phyloP scores from a whole-genome alignment of 2,888 invertebrate genomes.

The Pachymerium ferrugineum region DNA sequence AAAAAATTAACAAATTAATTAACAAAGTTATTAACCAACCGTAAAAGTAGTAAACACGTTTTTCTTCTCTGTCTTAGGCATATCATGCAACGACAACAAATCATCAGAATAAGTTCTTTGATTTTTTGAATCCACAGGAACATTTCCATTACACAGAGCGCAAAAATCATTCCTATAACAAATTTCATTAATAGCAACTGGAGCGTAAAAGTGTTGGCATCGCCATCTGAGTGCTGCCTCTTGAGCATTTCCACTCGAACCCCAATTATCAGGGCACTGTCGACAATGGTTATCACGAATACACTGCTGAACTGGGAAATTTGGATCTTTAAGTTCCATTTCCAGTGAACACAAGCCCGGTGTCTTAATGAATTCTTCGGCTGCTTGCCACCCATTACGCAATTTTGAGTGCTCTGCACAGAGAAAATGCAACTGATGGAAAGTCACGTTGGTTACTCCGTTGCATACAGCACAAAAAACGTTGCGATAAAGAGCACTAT shows the following conservation, averaged over 20 bases:
- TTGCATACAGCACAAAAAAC: slow-evolving; percentile 28
- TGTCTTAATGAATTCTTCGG: not conserved
- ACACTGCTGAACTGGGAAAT: slow-evolving; percentile 12
- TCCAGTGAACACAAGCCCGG: not conserved
- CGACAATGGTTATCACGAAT: not conserved
- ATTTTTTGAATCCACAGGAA: not conserved
- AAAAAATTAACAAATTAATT: no score
- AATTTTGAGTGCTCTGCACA: slow-evolving; percentile 9
- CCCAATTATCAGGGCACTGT: slow-evolving; percentile 2
- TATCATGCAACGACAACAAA: not conserved
- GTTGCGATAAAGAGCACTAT: slow-evolving; percentile 23
- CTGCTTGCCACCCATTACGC: slow-evolving; percentile 21
- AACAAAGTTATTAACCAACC: not conserved
- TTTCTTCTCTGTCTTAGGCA: not conserved
- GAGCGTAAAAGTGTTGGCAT: slow-evolving; percentile 29
- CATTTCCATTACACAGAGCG: slow-evolving; percentile 7
- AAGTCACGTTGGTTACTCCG: slow-evolving; percentile 17
- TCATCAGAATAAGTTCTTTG: not conserved
- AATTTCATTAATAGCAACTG: slow-evolving; percentile 3
- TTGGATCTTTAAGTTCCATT: not conserved
- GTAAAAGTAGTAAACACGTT: slow-evolving; percentile 26
- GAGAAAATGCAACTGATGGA: slow-evolving; percentile 16
- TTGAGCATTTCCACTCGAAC: not conserved
- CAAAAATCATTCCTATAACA: slow-evolving; percentile 30
- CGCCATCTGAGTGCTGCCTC: not conserved